phyloP scores from a whole-genome alignment of 2,888 invertebrate genomes.

The Seira musarum region DNA sequence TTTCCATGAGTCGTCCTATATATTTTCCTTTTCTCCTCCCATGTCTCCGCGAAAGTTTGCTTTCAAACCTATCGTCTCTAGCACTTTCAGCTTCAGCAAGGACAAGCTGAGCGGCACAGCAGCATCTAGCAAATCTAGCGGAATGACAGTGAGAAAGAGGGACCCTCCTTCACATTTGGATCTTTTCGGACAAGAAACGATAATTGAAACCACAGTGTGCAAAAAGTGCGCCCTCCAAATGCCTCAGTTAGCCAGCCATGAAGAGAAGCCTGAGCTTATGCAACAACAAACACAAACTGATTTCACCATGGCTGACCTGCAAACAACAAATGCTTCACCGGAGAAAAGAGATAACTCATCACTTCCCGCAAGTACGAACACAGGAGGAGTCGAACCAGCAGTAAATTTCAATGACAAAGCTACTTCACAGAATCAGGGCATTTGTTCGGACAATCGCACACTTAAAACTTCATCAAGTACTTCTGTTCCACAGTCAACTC shows the following conservation, averaged over 20 bases:
- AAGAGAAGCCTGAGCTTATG: conserved; percentile 41
- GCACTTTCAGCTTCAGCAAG: conserved; percentile 41
- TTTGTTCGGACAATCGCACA: no score
- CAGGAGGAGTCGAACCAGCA: no score
- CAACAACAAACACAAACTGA: conserved; percentile 50
- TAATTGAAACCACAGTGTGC: conserved; percentile 50
- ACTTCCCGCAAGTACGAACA: no score
- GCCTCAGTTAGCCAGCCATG: conserved; percentile 38
- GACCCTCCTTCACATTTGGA: conserved; percentile 48
- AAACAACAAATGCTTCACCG: no score
- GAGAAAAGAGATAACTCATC: no score
- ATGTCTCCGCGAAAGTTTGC: conserved; percentile 42
- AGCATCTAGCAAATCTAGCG: not conserved
- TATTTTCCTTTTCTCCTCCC: conserved; percentile 34
- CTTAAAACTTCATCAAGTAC: not conserved
- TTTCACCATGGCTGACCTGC: conserved; percentile 11
- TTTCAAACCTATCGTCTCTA: conserved; percentile 31
- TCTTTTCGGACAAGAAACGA: conserved; percentile 25
- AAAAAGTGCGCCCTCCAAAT: conserved; percentile 40
- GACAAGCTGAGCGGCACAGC: conserved; percentile 31
- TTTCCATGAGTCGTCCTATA: conserved; percentile 22
- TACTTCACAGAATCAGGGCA: no score
- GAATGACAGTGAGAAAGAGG: conserved; percentile 16
- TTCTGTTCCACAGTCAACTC: conserved; percentile 17
- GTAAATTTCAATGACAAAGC: no score